Evolutionary conservation across 92 coral and sea anemone genomes (phyloP), one percentile per base, ranked within the genome.

Genomic region (Zoanthus sociatus): DNA sequence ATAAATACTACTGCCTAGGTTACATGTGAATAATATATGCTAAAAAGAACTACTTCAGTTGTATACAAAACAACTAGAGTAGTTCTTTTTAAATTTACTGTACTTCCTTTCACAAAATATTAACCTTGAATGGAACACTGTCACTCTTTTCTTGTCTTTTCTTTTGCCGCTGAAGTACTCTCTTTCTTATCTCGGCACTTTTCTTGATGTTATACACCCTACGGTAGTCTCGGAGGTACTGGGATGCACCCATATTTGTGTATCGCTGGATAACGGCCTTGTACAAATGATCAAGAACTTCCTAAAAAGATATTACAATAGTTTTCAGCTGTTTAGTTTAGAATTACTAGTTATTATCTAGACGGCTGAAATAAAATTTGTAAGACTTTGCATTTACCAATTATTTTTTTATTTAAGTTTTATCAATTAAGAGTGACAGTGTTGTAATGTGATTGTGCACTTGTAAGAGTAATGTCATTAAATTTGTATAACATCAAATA

Each of bases 201-300:
- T 87, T 86, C 71, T 63, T 18, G 51, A 90, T 9, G 33, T 87
- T 50, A 55, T 78, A 66, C 4, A 47, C 83, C 48, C 90, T 74
- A 16, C 90, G 32, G 51, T 72, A 86, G 73, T 90, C 92, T 14
- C 92, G 79, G 44, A 86, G 83, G 50, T 84, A 90, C 71, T 90
- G 92, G 11, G 87, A 58, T 37, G 90, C 90, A 53, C 90, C 92
- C 90, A 90, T 90, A 66, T 90, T 86, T 18, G 78, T 14, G 60
- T 86, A 90, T 17, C 75, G 81, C 21, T 78, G 67, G 16, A 90
- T 42, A 16, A 90, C 89, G n/a, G 78, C 82, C 58, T 77, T 51
- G 71, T 46, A 89, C 30, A 89, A 50, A 18, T 68, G 67, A 9
- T 84, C 70, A 14, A 89, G 50, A 50, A 76, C 85, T 48, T 61